Evolutionary conservation across 1,140 invertebrate species (phyloP).

Genomic region (Meloidogyne hapla): DNA sequence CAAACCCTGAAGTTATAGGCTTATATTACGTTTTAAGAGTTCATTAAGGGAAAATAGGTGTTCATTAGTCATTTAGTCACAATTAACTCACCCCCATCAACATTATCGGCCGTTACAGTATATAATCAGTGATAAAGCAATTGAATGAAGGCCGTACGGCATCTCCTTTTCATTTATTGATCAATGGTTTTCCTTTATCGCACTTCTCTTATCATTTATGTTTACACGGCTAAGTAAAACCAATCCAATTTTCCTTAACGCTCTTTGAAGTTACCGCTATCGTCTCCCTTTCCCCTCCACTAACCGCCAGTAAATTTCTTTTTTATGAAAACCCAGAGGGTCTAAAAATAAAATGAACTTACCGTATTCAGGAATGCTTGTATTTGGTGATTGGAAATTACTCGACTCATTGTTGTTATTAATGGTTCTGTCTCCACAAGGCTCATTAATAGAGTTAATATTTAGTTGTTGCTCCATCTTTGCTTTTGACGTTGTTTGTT

Average conservation of each 20-base stretch:
- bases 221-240: not conserved
- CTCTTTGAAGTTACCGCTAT: not conserved
- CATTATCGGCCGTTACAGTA: not conserved
- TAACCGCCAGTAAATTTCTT: not conserved
- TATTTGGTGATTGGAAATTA: not conserved
- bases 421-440: not conserved
- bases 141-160: not conserved
- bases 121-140: not conserved
- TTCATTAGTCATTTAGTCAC: too few species aligned
- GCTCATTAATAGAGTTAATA: not conserved
- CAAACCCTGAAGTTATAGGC: conserved; percentile 2
- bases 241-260: not conserved
- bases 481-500: not conserved
- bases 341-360: not conserved
- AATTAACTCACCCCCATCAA: too few species aligned
- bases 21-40: not conserved
- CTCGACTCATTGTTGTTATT: not conserved
- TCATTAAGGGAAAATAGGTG: too few species aligned
- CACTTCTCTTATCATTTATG: not conserved
- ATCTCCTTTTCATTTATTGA: not conserved
- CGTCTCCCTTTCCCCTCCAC: not conserved
- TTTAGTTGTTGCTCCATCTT: not conserved
- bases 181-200: not conserved
- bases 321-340: not conserved
- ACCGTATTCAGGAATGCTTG: conserved; percentile 2